phyloP scores from a whole-genome alignment of 2,113 vertebrate genomes.

The Hemichromis elongatus region DNA sequence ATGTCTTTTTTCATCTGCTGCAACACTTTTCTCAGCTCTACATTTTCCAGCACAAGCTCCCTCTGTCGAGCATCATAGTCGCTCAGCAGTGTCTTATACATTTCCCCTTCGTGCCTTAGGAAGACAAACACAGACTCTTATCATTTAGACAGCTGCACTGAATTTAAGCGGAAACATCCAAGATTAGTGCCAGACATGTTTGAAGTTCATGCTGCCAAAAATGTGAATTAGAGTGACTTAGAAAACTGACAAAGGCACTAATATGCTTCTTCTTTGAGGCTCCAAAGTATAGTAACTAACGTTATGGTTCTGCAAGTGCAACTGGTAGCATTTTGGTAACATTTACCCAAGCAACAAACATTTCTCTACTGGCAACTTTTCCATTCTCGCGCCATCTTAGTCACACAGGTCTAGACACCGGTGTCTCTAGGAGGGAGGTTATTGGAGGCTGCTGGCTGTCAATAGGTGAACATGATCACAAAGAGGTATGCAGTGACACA shows the following conservation, averaged over 20 bases:
- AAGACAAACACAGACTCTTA: conserved; percentile 23
- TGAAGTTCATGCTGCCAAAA: not conserved
- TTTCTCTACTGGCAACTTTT: not conserved
- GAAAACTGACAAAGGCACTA: not conserved
- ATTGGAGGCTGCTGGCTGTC: not conserved
- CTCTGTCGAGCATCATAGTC: conserved; percentile 89
- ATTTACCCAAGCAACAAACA: not conserved
- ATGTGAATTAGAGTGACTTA: not conserved
- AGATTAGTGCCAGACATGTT: not conserved
- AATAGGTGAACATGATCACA: fast-evolving
- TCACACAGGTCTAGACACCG: fast-evolving
- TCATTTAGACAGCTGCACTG: not conserved
- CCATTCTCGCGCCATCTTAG: not conserved
- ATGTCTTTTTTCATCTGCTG: conserved; percentile 98
- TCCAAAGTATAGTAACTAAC: not conserved
- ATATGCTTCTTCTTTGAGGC: not conserved
- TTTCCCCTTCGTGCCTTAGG: conserved; percentile 87
- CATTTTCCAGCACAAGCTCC: conserved; percentile 87
- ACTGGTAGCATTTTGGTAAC: not conserved
- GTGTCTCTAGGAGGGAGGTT: not conserved
- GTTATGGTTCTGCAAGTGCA: not conserved
- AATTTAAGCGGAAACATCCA: not conserved
- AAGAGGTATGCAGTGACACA: not conserved
- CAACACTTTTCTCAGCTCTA: conserved; percentile 90
- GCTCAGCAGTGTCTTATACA: conserved; percentile 88